Evolutionary conservation across 1,140 invertebrate species (phyloP).

Genomic region (Gonioctena quinquepunctata): DNA sequence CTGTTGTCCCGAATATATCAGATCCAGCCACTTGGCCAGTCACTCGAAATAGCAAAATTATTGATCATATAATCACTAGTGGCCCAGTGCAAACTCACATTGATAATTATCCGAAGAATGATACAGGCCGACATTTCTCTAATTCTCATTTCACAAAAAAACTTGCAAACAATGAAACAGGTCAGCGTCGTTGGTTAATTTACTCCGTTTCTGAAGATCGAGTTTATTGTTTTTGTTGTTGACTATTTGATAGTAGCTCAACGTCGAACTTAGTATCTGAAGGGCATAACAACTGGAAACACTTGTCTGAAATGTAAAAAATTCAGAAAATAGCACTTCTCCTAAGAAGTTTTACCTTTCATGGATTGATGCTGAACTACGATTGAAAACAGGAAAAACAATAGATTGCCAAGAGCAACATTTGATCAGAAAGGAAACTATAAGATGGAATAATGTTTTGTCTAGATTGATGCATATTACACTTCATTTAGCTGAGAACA

Average conservation of each 20-base stretch:
- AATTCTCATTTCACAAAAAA: background rate
- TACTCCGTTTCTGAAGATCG: background rate
- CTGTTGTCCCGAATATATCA: background rate
- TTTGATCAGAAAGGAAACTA: background rate
- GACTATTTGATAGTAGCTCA: background rate
- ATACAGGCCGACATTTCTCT: background rate
- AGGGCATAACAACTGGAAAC: too few relatives aligned
- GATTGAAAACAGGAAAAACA: background rate
- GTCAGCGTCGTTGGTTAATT: background rate
- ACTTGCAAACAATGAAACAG: background rate
- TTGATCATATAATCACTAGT: background rate
- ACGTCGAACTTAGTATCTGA: background rate
- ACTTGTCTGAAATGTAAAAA: background rate
- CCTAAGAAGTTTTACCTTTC: background rate
- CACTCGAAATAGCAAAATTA: background rate
- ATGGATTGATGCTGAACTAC: background rate
- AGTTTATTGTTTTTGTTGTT: background rate
- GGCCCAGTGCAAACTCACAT: background rate
- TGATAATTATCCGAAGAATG: background rate
- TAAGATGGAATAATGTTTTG: conserved; percentile 9
- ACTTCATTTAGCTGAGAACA: background rate
- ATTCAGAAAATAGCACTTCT: background rate
- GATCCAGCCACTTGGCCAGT: background rate
- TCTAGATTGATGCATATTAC: background rate
- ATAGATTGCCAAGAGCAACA: background rate